Base-by-base conservation (phyloP, 1,140 invertebrate species). In the Hycleus cichorii region DNA sequence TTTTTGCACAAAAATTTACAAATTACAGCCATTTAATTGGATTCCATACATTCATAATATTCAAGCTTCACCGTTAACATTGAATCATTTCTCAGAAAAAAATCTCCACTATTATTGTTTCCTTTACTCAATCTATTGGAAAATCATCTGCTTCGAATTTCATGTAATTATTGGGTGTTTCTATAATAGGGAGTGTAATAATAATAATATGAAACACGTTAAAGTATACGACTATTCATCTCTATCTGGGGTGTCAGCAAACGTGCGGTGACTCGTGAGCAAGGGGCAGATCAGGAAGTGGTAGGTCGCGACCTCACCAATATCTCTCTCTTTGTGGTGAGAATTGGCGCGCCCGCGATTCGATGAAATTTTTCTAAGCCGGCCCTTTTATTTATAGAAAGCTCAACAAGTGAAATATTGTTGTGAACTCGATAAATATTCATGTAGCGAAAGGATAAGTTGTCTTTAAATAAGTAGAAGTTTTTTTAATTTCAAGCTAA, bases 281-380 rank as follows among this genome's bases (percentile, higher is more conserved):
- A 39, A 46, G 53, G 45, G 53, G 53, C 53, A 56, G 53, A 56
- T 56, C 53, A 56, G 53, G 53, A 56, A 56, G 53, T 48, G 53
- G 18, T 43, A 45, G 53, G 53, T 56, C 53, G 47, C 53, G 53
- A 56, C 53, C 53, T 48, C 53, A 55, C 53, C 45, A 56, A 56
- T 56, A 32, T 7, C 32, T 5, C 32, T 32, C 18, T 18, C 18
- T 18, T 18, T 18, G 40, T 43, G 45, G 53, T 56, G 53, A 56
- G 53, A 56, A 56, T 40, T 12, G 53, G 27, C 53, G 47, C 53
- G 53, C 51, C 51, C 51, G 32, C 18, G 2, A 32, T 32, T 40
- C 32, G 27, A 40, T 25, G 10, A 27, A 27, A 43, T 52, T 43
- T 52, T 46, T 43, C n/a, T 5, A 47, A 47, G 39, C 50, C 51